These are phyloP conservation scores for Chelon labrosus DNA, from an alignment of 2,797 vertebrate species.

Conservation along the genomic window DNA sequence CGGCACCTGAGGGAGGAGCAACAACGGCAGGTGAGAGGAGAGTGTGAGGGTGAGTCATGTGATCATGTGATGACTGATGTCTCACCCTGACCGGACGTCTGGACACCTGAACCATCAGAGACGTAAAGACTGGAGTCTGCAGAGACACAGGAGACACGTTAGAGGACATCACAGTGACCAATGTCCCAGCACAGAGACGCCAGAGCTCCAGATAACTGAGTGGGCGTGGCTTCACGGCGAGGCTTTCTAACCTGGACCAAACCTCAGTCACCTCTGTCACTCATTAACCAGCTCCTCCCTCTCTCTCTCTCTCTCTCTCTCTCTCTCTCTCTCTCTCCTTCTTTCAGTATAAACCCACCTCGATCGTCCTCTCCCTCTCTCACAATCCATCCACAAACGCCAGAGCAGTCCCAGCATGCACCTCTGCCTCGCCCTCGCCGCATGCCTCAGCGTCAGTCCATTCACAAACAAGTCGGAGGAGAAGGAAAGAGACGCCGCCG, in stretches of 20 bases:
- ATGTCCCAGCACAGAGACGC: no score
- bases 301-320: slow-evolving; percentile 2
- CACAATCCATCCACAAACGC: slow-evolving; percentile 56
- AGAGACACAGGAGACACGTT: slow-evolving; percentile 9
- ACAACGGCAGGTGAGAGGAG: background rate
- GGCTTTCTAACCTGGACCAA: no score
- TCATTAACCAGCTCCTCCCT: slow-evolving; percentile 52
- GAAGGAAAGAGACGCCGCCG: no score
- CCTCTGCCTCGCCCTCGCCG: slow-evolving; percentile 60
- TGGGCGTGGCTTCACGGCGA: no score
- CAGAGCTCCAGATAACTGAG: no score
- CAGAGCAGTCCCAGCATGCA: slow-evolving; percentile 75
- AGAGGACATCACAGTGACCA: no score
- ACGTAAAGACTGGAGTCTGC: slow-evolving; percentile 47
- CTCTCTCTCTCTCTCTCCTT: background rate
- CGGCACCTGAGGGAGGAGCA: slow-evolving; percentile 44
- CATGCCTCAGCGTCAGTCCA: slow-evolving; percentile 29
- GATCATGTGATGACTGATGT: background rate
- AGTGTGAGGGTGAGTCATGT: background rate
- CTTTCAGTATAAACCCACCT: slow-evolving; percentile 70
- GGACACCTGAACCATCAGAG: slow-evolving; percentile 82
- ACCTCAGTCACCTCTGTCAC: slow-evolving; percentile 44
- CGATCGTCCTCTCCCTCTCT: slow-evolving; percentile 39
- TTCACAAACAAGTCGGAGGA: no score
- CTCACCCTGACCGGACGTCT: slow-evolving; percentile 70